Percentiles rank a stretch among this genome's conserved stretches.
Evolutionary conservation across 2,888 invertebrate genomes (phyloP).

Genomic region (Ophion ventricosus): DNA sequence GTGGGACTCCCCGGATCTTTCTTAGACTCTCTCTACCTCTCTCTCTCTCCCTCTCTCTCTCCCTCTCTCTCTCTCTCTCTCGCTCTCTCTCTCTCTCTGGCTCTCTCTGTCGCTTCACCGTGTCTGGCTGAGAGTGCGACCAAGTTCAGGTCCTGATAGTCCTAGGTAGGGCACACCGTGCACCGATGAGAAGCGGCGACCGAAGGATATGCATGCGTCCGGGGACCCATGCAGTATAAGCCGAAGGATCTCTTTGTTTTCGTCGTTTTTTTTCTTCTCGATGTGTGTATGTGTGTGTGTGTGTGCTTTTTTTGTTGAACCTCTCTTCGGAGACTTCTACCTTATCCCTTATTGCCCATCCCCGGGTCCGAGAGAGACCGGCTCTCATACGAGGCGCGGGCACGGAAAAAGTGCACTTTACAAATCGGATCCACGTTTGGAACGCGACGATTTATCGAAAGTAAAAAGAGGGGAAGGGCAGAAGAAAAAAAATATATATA

Average conservation of each 20-base stretch:
- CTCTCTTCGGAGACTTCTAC: slow-evolving; percentile 15
- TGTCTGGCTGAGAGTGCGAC: slow-evolving; percentile 37
- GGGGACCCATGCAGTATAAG: slow-evolving; percentile 19
- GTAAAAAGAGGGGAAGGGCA: not conserved
- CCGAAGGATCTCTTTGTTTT: slow-evolving; percentile 37
- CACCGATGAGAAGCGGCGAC: slow-evolving; percentile 30
- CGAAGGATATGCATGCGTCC: slow-evolving; percentile 32
- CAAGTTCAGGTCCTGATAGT: slow-evolving; percentile 45
- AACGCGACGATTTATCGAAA: slow-evolving; percentile 51
- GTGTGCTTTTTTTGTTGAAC: slow-evolving; percentile 15
- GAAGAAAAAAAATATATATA: no score
- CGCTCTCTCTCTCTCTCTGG: slow-evolving; percentile 3
- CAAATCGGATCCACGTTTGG: slow-evolving; percentile 66
- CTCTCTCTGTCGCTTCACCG: no score
- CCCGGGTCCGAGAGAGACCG: slow-evolving; percentile 4
- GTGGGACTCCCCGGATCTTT: slow-evolving; percentile 46
- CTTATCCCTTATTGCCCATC: slow-evolving; percentile 26
- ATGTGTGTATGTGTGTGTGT: not conserved
- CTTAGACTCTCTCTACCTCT: slow-evolving; percentile 19
- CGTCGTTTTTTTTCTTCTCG: not conserved
- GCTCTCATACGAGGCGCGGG: slow-evolving; percentile 23
- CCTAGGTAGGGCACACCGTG: slow-evolving; percentile 24
- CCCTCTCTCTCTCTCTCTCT: slow-evolving; percentile 1
- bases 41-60: slow-evolving; percentile 1
- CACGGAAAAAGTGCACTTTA: slow-evolving; percentile 52